Base-by-base conservation (phyloP, 2,797 vertebrate species). In the Phoxinus dragarum region DNA sequence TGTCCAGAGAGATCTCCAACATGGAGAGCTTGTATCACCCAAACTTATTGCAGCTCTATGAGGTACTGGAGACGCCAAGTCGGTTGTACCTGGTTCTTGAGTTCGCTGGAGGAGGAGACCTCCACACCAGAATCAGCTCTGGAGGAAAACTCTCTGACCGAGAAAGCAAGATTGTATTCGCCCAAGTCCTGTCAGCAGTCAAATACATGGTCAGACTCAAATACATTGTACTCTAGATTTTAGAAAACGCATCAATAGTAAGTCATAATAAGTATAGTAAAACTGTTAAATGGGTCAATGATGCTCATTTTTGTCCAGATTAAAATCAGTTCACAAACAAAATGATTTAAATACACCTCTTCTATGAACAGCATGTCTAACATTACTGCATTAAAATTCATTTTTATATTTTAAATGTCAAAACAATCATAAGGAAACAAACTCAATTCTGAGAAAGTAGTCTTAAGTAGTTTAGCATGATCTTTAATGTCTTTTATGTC, bases 1-100 rank as follows among this genome's bases (percentile, higher is more conserved):
- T 99, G 5, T 96, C 96, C 71, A 94, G 94, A 44, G 98, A 99
- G 93, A 97, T 99, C 91, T 95, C 92, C 85, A 97, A 93, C 94
- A 98, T 99, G 98, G 98, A 99, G 92, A 90, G 91, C 14, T 93
- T 99, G 87, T 95, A 96, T 71, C 98, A 99, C 69, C 96, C 97
- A 80, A 98, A 99, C 76, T 92, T 99, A 84, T 94, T 98, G 89
- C 94, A 96, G 5, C 96, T 99, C 3, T 99, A 98, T 0, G 98
- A 99, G 94, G 98, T 99, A 3, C 93, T 99, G 90, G 98, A 99
- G 91, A 97, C 96, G 0, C 93, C 97, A 0, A 96, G 97, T 76
- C 97, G 96, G 86, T 94, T 99, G 72, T 95, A 96, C 89, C 91
- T 99, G 88, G 97, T 98, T 88, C 95, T 98, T 96, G 98, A 99